phyloP scores from a whole-genome alignment of 2,113 vertebrate genomes.

The Lepisosteus oculatus region DNA sequence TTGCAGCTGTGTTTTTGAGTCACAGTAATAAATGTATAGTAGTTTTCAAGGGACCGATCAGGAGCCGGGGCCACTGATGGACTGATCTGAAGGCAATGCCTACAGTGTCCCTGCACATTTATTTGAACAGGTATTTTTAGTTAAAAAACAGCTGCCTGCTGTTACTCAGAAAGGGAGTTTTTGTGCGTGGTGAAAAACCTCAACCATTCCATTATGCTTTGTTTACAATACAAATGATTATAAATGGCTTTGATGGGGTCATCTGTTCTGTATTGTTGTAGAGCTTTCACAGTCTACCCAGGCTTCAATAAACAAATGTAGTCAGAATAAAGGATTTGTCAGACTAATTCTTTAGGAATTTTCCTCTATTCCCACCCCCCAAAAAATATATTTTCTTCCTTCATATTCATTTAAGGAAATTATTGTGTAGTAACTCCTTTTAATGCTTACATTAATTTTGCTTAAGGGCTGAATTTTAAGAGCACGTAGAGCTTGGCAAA shows the following conservation, averaged over 20 bases:
- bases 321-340: background rate
- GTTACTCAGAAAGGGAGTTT: constrained; percentile 7
- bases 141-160: constrained; percentile 4
- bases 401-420: background rate
- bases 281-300: background rate
- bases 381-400: background rate
- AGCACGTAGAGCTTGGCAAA: background rate
- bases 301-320: constrained; percentile 16
- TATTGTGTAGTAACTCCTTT: background rate
- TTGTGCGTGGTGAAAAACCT: constrained; percentile 13
- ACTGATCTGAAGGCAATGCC: no score
- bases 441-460: background rate
- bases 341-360: constrained; percentile 4
- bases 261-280: constrained; percentile 18
- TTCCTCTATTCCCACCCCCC: background rate
- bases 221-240: constrained; percentile 8
- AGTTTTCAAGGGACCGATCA: no score
- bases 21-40: no score
- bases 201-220: constrained; percentile 3
- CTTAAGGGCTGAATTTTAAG: background rate
- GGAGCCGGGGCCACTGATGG: no score
- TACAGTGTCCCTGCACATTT: no score
- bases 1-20: no score
- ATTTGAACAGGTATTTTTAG: no score
- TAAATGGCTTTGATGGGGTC: background rate